A percentile compares a stretch with the other conserved stretches of the same genome.
Conservation (phyloP, 2,888 invertebrate species). For the Dynastes hyllus region DNA sequence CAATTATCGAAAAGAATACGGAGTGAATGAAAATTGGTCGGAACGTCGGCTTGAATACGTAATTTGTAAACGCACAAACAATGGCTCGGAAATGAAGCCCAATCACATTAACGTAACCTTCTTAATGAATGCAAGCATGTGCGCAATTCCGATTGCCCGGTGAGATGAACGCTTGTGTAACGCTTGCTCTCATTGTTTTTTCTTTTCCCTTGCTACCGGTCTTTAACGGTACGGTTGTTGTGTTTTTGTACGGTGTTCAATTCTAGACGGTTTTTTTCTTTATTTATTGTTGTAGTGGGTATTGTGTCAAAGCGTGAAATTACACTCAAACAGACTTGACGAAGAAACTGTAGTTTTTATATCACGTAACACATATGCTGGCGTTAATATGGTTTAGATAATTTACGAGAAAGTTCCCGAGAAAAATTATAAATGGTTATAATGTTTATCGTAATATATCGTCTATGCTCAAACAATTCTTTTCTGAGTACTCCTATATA, state of each 20-base stretch:
- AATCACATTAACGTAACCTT: slow-evolving; percentile 31
- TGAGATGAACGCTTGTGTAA: slow-evolving; percentile 3
- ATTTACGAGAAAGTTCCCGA: background rate
- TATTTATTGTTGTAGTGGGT: background rate
- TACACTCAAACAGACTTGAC: background rate
- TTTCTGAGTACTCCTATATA: too few species aligned
- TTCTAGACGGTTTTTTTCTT: background rate
- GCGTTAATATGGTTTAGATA: background rate
- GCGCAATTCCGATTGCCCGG: slow-evolving; percentile 13
- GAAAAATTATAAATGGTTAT: background rate
- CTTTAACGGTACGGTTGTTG: slow-evolving; percentile 11
- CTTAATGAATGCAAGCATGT: slow-evolving; percentile 20
- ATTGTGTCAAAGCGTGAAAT: background rate
- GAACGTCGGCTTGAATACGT: slow-evolving; percentile 24
- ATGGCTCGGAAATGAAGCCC: slow-evolving; percentile 14
- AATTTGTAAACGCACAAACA: slow-evolving; percentile 26
- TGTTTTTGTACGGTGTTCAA: background rate
- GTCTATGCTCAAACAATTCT: too few species aligned
- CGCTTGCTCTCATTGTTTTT: slow-evolving; percentile 8
- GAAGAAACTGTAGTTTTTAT: background rate
- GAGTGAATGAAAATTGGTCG: slow-evolving; percentile 32
- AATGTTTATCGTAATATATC: background rate
- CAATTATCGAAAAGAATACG: slow-evolving; percentile 43
- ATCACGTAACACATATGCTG: background rate
- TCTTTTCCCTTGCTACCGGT: background rate